These are phyloP conservation scores for Nephrotoma flavescens DNA, from an alignment of 2,888 invertebrate genomes.

Conservation along the genomic window DNA sequence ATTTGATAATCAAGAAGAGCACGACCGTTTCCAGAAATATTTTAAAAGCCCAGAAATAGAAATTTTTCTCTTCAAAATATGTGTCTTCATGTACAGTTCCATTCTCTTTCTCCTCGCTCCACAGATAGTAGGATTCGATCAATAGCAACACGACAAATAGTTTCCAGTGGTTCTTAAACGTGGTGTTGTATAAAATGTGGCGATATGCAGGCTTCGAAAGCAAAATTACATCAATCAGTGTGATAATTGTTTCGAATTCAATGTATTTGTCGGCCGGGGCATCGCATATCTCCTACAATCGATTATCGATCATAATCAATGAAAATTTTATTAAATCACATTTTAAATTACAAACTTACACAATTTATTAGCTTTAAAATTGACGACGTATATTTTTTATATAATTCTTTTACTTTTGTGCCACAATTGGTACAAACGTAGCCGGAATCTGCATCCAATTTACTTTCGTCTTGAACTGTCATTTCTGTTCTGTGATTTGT, in stretches of 20 bases:
- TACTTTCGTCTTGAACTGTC: neutral
- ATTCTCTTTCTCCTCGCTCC: conserved; percentile 29
- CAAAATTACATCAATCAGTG: conserved; percentile 70
- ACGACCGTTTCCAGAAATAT: conserved; percentile 22
- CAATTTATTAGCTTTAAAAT: conserved; percentile 60
- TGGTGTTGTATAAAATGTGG: conserved; percentile 69
- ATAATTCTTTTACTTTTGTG: conserved; percentile 42
- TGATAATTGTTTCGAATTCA: conserved; percentile 79
- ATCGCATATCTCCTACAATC: conserved; percentile 54
- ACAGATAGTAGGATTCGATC: conserved; percentile 66
- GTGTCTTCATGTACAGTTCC: conserved; percentile 27
- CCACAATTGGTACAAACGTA: conserved; percentile 55
- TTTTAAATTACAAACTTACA: conserved; percentile 37
- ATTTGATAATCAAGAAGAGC: conserved; percentile 7
- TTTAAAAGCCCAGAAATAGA: conserved; percentile 40
- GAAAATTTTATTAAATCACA: neutral
- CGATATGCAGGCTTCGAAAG: conserved; percentile 69
- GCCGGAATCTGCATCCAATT: conserved; percentile 5
- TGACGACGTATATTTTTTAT: conserved; percentile 51
- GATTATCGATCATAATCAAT: neutral
- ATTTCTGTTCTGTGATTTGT: conserved; percentile 4
- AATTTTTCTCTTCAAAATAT: conserved; percentile 42
- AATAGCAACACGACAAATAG: conserved; percentile 60
- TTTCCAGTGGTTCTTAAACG: conserved; percentile 69
- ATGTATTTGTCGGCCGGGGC: conserved; percentile 76